A percentile compares a stretch with the other conserved stretches of the same genome.
Conservation (phyloP, 2,797 vertebrate species). For the Pelodytes ibericus region DNA sequence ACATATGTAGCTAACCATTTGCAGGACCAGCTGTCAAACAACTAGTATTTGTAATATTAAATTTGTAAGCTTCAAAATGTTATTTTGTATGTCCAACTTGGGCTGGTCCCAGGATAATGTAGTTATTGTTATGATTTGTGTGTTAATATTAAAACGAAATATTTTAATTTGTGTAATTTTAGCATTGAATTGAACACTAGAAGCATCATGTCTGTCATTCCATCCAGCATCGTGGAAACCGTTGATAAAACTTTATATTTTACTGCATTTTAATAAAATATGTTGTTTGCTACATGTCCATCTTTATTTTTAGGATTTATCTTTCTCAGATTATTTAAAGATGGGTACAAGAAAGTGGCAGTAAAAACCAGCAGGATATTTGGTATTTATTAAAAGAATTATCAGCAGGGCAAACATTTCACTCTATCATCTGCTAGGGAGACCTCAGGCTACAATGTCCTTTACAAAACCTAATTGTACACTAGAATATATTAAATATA, state of each 20-base stretch:
- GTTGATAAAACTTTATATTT: not conserved
- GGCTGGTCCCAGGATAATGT: conserved; percentile 87
- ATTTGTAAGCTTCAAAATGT: conserved; percentile 24
- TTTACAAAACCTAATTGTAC: too few relatives aligned
- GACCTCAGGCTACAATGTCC: too few relatives aligned
- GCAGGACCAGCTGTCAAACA: not conserved
- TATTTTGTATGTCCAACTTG: conserved; percentile 76
- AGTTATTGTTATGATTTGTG: conserved; percentile 70
- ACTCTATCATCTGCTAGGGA: too few relatives aligned
- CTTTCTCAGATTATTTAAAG: too few relatives aligned
- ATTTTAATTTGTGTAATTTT: conserved; percentile 59
- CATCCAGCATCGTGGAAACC: not conserved
- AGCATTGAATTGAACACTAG: not conserved
- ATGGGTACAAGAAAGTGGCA: too few relatives aligned
- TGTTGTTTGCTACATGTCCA: not conserved
- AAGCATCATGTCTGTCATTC: not conserved
- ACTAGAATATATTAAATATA: too few relatives aligned
- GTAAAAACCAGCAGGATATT: too few relatives aligned
- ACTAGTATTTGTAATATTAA: conserved; percentile 21
- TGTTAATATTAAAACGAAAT: conserved; percentile 61
- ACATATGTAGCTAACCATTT: conserved; percentile 1
- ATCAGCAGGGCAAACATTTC: too few relatives aligned
- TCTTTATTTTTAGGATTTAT: too few relatives aligned
- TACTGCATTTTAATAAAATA: conserved; percentile 11
- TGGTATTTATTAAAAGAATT: too few relatives aligned